Evolutionary conservation across 2,113 vertebrate species (phyloP).

Genomic region (Felis chaus): DNA sequence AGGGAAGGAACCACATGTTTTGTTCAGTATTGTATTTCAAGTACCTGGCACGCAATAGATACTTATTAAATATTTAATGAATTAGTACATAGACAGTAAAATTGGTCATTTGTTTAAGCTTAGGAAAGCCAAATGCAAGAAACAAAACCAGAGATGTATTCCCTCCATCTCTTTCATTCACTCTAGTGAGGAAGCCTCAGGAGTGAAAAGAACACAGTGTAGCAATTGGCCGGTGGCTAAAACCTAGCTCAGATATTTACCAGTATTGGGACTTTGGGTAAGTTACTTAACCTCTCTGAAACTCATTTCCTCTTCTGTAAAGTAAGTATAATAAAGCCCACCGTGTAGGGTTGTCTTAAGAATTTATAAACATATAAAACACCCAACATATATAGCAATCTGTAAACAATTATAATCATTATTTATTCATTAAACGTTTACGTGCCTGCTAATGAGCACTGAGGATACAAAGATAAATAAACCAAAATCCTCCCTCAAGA

Average conservation of each 20-base stretch:
- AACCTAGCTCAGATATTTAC: not conserved
- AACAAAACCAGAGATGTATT: constrained; percentile 36
- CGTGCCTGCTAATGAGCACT: not conserved
- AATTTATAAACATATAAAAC: not conserved
- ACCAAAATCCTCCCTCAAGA: not conserved
- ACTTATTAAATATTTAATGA: constrained; percentile 26
- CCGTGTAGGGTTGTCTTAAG: not conserved
- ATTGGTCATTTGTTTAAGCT: not conserved
- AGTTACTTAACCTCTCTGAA: constrained; percentile 25
- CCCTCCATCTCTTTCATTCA: not conserved
- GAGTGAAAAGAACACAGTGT: not conserved
- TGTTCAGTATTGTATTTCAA: constrained; percentile 13
- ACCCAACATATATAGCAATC: not conserved
- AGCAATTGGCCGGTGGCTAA: not conserved
- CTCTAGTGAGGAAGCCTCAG: not conserved
- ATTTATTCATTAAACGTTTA: not conserved
- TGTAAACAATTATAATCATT: not conserved
- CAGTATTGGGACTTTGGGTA: not conserved
- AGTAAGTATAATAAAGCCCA: not conserved
- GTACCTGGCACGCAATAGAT: not conserved
- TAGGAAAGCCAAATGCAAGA: constrained; percentile 24
- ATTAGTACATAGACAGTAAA: not conserved
- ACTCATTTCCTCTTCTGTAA: constrained; percentile 12
- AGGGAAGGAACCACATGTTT: not conserved
- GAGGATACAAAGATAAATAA: not conserved